Conservation (phyloP, 2,797 vertebrate genomes). For the Pangasius larnaudii region DNA sequence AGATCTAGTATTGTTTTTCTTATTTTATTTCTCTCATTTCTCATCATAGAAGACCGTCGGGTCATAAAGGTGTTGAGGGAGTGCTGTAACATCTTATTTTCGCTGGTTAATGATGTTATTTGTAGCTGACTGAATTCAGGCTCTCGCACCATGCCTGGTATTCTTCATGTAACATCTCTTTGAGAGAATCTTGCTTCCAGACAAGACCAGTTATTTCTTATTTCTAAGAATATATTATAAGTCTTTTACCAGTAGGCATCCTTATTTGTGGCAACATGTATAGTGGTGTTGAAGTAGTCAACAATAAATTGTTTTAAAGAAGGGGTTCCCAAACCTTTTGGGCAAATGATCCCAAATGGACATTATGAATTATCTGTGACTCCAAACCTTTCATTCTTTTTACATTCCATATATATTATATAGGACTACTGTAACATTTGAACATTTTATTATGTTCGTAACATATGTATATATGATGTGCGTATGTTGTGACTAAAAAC, state of each 20-base stretch:
- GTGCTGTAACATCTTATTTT: slow-evolving; percentile 24
- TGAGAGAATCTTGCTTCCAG: not conserved
- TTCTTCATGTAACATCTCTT: not conserved
- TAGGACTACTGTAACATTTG: not conserved
- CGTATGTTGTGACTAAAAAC: not conserved
- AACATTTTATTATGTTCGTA: not conserved
- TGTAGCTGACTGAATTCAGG: slow-evolving; percentile 26
- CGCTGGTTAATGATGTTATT: slow-evolving; percentile 25
- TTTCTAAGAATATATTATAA: too few relatives aligned
- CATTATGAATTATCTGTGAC: not conserved
- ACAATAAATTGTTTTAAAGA: not conserved
- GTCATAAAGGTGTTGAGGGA: slow-evolving; percentile 28
- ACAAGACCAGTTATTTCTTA: not conserved
- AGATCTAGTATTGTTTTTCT: not conserved
- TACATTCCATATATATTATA: not conserved
- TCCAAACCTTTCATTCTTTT: not conserved
- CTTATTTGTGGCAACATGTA: not conserved
- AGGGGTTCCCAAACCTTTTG: not conserved
- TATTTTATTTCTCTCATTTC: slow-evolving; percentile 22
- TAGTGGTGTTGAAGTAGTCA: not conserved
- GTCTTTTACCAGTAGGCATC: not conserved
- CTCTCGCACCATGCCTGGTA: not conserved
- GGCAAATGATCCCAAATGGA: not conserved
- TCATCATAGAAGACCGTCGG: not conserved
- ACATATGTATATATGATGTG: not conserved